phyloP scores from a whole-genome alignment of 2,113 vertebrate species.

The Dasyornis broadbenti region DNA sequence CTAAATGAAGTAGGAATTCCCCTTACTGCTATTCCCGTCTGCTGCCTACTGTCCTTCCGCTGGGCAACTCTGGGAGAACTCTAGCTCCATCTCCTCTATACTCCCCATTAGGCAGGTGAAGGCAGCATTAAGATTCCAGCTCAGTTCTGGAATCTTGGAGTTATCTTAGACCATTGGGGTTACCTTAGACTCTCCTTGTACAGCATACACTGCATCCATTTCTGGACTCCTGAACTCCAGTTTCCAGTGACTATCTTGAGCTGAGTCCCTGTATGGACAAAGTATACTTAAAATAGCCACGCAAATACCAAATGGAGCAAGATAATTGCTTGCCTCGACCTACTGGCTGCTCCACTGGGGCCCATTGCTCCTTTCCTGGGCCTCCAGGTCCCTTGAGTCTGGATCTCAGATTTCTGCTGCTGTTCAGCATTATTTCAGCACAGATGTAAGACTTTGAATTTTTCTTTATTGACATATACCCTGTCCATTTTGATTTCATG shows the following conservation, averaged over 20 bases:
- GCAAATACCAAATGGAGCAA: background rate
- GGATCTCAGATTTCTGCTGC: background rate
- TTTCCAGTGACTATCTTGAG: background rate
- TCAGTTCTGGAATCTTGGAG: background rate
- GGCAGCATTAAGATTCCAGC: background rate
- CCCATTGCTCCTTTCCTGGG: background rate
- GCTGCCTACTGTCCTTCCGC: background rate
- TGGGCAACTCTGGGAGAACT: background rate
- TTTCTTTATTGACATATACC: background rate
- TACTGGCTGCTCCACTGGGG: background rate
- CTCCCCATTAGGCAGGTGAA: background rate
- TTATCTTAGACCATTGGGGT: background rate
- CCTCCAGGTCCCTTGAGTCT: background rate
- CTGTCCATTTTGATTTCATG: background rate
- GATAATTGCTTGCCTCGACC: background rate
- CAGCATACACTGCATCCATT: accelerated
- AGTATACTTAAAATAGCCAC: background rate
- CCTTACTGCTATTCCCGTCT: background rate
- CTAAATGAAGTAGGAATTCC: background rate
- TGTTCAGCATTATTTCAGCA: background rate
- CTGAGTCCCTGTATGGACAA: background rate
- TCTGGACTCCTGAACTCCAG: background rate
- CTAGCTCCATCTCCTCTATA: background rate
- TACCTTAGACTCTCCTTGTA: background rate
- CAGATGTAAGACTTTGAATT: background rate